Conservation (phyloP, 1,140 invertebrate species). For the Antheraea mylitta region DNA sequence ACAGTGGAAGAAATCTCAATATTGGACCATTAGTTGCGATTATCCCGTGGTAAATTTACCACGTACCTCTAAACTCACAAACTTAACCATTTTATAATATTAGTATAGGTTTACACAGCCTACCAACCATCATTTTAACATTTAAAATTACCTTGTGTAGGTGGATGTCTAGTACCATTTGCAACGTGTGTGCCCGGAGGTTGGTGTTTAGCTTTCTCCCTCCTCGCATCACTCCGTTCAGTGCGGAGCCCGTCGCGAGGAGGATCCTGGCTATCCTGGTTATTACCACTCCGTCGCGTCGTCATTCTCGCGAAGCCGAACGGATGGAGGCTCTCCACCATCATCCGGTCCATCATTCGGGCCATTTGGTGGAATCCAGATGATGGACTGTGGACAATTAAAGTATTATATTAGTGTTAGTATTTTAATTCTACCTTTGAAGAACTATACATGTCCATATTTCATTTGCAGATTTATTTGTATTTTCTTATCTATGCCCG, state of each 20-base stretch:
- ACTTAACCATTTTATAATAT: too few species aligned
- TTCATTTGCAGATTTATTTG: too few species aligned
- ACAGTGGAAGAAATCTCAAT: too few species aligned
- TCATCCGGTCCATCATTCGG: slow-evolving; percentile 85
- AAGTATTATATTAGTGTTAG: neutral
- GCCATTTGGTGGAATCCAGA: slow-evolving; percentile 83
- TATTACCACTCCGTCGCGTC: slow-evolving; percentile 46
- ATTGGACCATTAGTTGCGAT: too few species aligned
- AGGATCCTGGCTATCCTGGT: slow-evolving; percentile 21
- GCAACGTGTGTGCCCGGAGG: slow-evolving; percentile 43
- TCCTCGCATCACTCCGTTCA: slow-evolving; percentile 50
- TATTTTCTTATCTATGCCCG: too few species aligned
- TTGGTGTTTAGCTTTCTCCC: slow-evolving; percentile 40
- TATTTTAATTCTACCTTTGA: too few species aligned
- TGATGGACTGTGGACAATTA: slow-evolving; percentile 53
- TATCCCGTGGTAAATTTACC: too few species aligned
- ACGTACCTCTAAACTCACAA: too few species aligned
- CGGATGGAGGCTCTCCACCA: slow-evolving; percentile 81
- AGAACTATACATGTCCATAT: too few species aligned
- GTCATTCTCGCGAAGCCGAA: slow-evolving; percentile 82
- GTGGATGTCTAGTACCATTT: slow-evolving; percentile 62
- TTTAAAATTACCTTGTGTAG: slow-evolving; percentile 54
- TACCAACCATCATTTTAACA: neutral
- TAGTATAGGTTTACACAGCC: too few species aligned
- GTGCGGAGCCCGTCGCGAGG: slow-evolving; percentile 63